Evolutionary conservation across 2,797 vertebrate species (phyloP).

Genomic region (Neomorphus geoffroyi): DNA sequence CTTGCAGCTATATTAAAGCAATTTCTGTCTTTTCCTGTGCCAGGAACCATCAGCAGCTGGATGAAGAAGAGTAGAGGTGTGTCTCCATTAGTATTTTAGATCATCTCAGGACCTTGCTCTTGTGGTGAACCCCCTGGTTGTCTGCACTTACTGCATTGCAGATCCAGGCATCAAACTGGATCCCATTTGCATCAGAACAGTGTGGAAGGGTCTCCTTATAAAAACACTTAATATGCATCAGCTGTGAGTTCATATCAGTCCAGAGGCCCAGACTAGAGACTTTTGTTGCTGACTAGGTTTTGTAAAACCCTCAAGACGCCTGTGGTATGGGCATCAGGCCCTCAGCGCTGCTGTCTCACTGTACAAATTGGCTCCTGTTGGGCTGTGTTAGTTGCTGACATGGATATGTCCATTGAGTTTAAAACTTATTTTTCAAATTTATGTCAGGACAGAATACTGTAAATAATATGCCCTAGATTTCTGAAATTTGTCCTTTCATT

Average conservation of each 20-base stretch:
- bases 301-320: not conserved
- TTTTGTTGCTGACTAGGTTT: not conserved
- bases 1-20: not conserved
- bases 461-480: not conserved
- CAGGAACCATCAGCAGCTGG: not conserved
- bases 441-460: not conserved
- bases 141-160: not conserved
- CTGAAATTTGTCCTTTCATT: not conserved
- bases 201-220: not conserved
- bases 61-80: not conserved
- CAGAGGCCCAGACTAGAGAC: not conserved
- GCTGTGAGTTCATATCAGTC: not conserved
- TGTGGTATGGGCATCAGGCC: not conserved
- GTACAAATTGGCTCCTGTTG: rapidly evolving
- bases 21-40: not conserved
- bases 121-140: not conserved
- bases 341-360: not conserved
- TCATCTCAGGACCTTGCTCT: not conserved
- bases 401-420: not conserved
- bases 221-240: not conserved
- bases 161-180: not conserved
- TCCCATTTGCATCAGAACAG: not conserved
- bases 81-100: not conserved
- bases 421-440: not conserved
- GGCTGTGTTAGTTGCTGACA: not conserved